Evolutionary conservation across 92 coral and sea anemone genomes (phyloP).

Genomic region (Palythoa caribaeorum): DNA sequence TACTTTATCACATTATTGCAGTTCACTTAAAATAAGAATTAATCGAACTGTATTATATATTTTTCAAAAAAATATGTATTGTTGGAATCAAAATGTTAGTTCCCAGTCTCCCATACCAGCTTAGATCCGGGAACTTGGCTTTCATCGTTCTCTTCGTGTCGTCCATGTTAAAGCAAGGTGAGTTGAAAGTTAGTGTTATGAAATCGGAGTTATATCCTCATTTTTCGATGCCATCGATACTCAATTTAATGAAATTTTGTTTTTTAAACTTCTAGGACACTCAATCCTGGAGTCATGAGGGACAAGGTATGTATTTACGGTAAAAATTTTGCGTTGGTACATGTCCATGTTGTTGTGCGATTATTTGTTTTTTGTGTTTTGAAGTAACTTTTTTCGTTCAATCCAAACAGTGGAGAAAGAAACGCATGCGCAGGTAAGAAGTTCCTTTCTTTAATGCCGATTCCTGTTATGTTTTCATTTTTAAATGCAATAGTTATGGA

Average conservation of each 20-base stretch:
- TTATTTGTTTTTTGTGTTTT: background rate
- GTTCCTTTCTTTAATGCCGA: background rate
- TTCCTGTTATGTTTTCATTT: background rate
- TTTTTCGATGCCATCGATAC: slow-evolving; percentile 23
- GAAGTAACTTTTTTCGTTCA: background rate
- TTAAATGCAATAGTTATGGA: too few species aligned
- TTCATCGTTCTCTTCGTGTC: slow-evolving; percentile 35
- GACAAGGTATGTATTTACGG: slow-evolving; percentile 21
- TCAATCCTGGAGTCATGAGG: slow-evolving; percentile 51
- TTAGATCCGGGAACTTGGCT: slow-evolving; percentile 39
- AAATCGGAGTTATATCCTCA: slow-evolving; percentile 1
- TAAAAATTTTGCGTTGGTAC: background rate
- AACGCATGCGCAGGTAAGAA: slow-evolving; percentile 49
- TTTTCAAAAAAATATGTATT: background rate
- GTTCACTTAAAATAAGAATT: too few species aligned
- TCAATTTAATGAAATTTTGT: slow-evolving; percentile 4
- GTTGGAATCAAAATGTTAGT: background rate
- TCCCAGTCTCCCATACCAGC: slow-evolving; percentile 18
- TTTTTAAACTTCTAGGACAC: slow-evolving; percentile 12
- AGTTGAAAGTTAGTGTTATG: background rate
- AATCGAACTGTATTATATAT: too few species aligned
- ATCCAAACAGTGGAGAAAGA: slow-evolving; percentile 36
- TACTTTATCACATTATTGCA: too few species aligned
- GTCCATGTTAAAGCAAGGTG: slow-evolving; percentile 43
- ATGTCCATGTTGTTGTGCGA: background rate